Evolutionary conservation across 2,888 invertebrate species (phyloP), one percentile per base, ranked within the genome.

Genomic region (Cheilosia scutellata): DNA sequence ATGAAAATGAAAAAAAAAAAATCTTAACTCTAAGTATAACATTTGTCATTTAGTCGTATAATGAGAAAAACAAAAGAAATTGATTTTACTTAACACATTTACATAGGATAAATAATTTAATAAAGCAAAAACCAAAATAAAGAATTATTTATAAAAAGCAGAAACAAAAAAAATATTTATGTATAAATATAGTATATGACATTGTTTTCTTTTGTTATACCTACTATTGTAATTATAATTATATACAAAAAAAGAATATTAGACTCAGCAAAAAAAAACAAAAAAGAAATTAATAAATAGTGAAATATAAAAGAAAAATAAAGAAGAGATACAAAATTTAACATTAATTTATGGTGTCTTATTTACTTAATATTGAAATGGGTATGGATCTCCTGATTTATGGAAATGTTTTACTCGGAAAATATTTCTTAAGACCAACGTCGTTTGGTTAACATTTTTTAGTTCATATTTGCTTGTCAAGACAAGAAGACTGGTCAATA

Each of bases 181-280:
- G 79, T 80, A 72, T 60, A 66, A 68, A 76, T 82, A 86, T 76
- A 77, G 72, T 76, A 86, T 84, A 84, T 86, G 68, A 80, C 65
- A 86, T 86, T 86, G 82, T 82, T 86, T 86, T 78, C 83, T 76
- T 86, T 86, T 86, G 86, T 86, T 86, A 86, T 76, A 77, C 20
- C 20, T 20, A 20, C 82, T 86, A 82, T 82, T 86, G 82, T 86
- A 86, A 82, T 76, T 86, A 62, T 72, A 82, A 86, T 86, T 77
- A 82, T 82, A 86, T 77, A 84, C 84, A 70, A 74, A 70, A 71
- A 29, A 31, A 62, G 68, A 77, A 78, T 62, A 72, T 68, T 78
- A 72, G 72, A 78, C 72, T 68, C 72, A 83, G 55, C 51, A 68
- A 60, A 76, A 77, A 53, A 13, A 71, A 44, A 42, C 6, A 63